Evolutionary conservation across 2,888 invertebrate genomes (phyloP).

Genomic region (Apamea sordens): DNA sequence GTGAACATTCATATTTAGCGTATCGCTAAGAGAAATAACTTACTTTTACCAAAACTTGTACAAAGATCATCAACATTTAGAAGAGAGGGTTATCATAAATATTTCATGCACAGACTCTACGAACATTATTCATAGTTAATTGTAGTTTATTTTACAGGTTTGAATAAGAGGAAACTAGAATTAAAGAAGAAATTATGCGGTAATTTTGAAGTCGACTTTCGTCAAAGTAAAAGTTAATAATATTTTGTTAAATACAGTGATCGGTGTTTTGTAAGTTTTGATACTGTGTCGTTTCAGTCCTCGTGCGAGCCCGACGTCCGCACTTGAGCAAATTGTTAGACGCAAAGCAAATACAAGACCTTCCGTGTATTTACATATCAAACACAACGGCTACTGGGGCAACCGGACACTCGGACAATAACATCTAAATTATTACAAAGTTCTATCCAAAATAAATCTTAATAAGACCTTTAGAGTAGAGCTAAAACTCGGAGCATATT

Average conservation of each 20-base stretch:
- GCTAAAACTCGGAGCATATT: conserved; percentile 19
- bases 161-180: not conserved
- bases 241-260: not conserved
- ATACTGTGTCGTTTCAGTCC: not conserved
- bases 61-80: too few species aligned
- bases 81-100: not conserved
- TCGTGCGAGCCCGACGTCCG: not conserved
- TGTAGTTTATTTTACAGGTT: not conserved
- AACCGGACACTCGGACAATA: conserved; percentile 10
- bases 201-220: not conserved
- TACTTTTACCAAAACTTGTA: too few species aligned
- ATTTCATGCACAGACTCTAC: not conserved
- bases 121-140: not conserved
- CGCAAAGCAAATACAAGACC: conserved; percentile 42
- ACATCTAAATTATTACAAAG: conserved; percentile 7
- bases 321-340: conserved; percentile 42
- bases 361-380: conserved; percentile 45
- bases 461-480: not conserved
- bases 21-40: conserved; percentile 7
- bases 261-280: not conserved
- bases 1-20: conserved; percentile 29
- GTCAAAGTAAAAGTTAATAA: not conserved
- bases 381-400: conserved; percentile 29
- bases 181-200: too few species aligned
- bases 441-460: conserved; percentile 20